Conservation (phyloP, 2,113 vertebrate genomes). For the Lutjanus erythropterus region DNA sequence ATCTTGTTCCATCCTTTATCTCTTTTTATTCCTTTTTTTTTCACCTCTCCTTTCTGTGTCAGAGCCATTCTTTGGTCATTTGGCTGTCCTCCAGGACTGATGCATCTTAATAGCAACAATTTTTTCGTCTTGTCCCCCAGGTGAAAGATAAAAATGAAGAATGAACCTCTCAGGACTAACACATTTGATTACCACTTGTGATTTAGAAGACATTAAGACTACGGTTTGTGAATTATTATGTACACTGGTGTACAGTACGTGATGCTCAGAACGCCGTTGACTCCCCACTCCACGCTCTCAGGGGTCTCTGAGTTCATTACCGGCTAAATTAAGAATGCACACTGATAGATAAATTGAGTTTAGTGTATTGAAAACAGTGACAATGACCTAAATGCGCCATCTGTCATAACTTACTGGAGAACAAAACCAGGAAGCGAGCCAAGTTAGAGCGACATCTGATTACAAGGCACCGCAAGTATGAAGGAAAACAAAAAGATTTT, state of each 20-base stretch:
- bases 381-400: slow-evolving; percentile 54
- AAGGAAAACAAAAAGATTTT: slow-evolving; percentile 54
- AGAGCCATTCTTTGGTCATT: background rate
- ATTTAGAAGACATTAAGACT: background rate
- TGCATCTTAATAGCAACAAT: slow-evolving; percentile 7
- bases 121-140: background rate
- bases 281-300: background rate
- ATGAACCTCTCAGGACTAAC: background rate
- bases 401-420: slow-evolving; percentile 43
- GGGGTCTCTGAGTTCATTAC: slow-evolving; percentile 18
- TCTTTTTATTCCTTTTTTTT: background rate
- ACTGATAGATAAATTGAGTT: slow-evolving; percentile 43
- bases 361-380: slow-evolving; percentile 53
- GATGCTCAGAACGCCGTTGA: background rate
- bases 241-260: slow-evolving; percentile 8
- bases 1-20: slow-evolving; percentile 26
- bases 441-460: slow-evolving; percentile 54
- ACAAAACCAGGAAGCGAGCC: slow-evolving; percentile 47
- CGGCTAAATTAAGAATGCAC: slow-evolving; percentile 16
- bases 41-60: slow-evolving; percentile 14
- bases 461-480: slow-evolving; percentile 57
- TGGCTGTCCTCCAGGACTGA: slow-evolving; percentile 12
- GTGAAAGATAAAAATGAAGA: slow-evolving; percentile 6
- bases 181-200: background rate
- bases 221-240: background rate